Base-by-base conservation (phyloP, 2,888 invertebrate species). In the Rhagonycha lutea region DNA sequence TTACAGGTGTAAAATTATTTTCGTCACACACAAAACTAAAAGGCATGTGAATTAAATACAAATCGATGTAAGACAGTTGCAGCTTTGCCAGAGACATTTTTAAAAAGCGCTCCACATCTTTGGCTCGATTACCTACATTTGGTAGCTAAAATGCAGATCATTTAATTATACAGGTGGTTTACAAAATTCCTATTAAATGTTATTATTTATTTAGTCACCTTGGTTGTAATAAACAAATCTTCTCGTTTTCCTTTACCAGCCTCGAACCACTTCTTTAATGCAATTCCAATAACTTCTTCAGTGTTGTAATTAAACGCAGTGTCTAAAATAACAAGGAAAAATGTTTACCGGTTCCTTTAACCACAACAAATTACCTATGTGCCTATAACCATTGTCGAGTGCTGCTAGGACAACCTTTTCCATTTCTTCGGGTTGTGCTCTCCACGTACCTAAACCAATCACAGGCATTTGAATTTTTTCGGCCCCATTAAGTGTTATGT, bases 231-330 rank as follows among this genome's bases (percentile, higher is more conserved):
- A 87, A 95, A 95, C 76, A 95, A 87, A 69, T 95, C 94, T 82
- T 92, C 91, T 75, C 95, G 88, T 76, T 88, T 90, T 11, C 93
- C 91, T 82, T 90, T 90, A 61, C 92, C 93, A 67, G 90, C 88
- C 24, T 88, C 85, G 32, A 94, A 89, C 92, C 93, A 93, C 83
- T 90, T 90, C 81, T 91, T 90, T 69, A 95, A 86, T 29, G 91
- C 92, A 73, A 89, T 89, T 4, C 95, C 95, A 79, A 95, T 93
- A 1, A 92, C 90, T 79, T 92, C 92, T 86, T 95, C 95, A 82
- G 94, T 95, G 79, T 92, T 92, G 83, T 95, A 95, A 87, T 93
- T 93, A 84, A 92, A 93, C 28, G 95, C 95, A 11, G 95, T 95
- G 85, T 95, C 95, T 80, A 93, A 23, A 81, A n/a, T n/a, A n/a